Conservation (phyloP, 1,140 invertebrate genomes). For the Ganaspis sp. region DNA sequence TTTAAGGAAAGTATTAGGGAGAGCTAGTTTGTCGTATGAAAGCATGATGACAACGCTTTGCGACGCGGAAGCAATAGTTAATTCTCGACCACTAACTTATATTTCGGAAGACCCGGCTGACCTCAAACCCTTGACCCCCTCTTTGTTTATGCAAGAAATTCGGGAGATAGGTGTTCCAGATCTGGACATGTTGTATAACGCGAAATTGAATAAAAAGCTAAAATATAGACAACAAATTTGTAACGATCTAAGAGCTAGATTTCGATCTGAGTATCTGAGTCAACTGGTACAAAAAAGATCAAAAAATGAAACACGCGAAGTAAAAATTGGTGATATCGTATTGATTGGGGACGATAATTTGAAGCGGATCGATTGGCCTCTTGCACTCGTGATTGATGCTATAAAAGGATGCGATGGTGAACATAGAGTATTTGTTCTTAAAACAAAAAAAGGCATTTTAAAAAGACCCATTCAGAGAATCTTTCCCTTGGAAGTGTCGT, state of each 20-base stretch:
- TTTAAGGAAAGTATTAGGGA: conserved; percentile 53
- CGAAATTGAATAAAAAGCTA: conserved; percentile 28
- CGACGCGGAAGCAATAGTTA: conserved; percentile 57
- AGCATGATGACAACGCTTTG: conserved; percentile 58
- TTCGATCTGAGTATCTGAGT: conserved; percentile 54
- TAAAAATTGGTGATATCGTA: conserved; percentile 32
- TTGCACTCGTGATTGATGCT: conserved; percentile 40
- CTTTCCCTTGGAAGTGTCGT: conserved; percentile 17
- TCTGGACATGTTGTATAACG: conserved; percentile 41
- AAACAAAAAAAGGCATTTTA: conserved; percentile 26
- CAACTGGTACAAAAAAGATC: conserved; percentile 14
- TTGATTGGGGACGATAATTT: conserved; percentile 38
- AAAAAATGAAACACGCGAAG: not conserved
- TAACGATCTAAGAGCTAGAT: conserved; percentile 43
- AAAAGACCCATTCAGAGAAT: conserved; percentile 36
- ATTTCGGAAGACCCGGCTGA: conserved; percentile 50
- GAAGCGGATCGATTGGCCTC: conserved; percentile 43
- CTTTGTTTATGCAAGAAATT: conserved; percentile 55
- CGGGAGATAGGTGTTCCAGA: conserved; percentile 49
- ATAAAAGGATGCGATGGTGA: conserved; percentile 46
- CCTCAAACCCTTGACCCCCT: conserved; percentile 37
- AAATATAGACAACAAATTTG: conserved; percentile 42
- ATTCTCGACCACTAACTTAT: conserved; percentile 63
- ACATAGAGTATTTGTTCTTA: not conserved
- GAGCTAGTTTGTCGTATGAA: conserved; percentile 57